A percentile compares a stretch with the other conserved stretches of the same genome.
These are phyloP conservation scores for Sipha maydis DNA, from an alignment of 2,888 invertebrate genomes.

Conservation along the genomic window DNA sequence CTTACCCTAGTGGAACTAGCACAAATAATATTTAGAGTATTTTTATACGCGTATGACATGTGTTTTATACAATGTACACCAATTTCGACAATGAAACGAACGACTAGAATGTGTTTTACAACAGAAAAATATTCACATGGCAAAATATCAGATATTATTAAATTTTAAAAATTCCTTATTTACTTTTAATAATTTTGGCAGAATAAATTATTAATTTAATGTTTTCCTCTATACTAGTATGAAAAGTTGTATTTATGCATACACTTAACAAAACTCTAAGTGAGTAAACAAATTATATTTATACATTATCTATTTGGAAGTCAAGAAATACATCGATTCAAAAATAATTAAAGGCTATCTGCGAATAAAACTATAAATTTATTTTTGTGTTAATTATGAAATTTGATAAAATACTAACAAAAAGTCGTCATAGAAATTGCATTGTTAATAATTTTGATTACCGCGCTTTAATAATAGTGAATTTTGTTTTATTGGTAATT, in stretches of 20 bases:
- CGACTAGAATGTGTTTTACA: not conserved
- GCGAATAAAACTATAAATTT: no score
- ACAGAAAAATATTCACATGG: not conserved
- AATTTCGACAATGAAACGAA: not conserved
- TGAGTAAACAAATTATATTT: no score
- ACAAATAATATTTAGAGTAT: slow-evolving; percentile 33
- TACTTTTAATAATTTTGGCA: not conserved
- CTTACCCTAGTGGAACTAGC: not conserved
- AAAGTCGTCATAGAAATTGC: no score
- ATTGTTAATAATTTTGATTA: no score
- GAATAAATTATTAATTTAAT: not conserved
- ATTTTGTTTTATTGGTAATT: no score
- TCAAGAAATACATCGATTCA: no score
- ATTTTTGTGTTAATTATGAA: no score
- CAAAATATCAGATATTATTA: slow-evolving; percentile 3
- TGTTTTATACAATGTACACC: not conserved
- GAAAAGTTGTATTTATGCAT: not conserved
- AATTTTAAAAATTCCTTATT: slow-evolving; percentile 13
- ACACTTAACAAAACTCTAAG: no score
- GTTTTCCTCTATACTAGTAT: not conserved
- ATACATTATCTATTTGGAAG: no score
- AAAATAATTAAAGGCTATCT: no score
- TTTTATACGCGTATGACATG: slow-evolving; percentile 11
- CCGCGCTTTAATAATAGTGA: no score
- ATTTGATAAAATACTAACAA: no score